A percentile compares a stretch with the other conserved stretches of the same genome.
Conservation (phyloP, 2,888 invertebrate species). For the Sicus ferrugineus region DNA sequence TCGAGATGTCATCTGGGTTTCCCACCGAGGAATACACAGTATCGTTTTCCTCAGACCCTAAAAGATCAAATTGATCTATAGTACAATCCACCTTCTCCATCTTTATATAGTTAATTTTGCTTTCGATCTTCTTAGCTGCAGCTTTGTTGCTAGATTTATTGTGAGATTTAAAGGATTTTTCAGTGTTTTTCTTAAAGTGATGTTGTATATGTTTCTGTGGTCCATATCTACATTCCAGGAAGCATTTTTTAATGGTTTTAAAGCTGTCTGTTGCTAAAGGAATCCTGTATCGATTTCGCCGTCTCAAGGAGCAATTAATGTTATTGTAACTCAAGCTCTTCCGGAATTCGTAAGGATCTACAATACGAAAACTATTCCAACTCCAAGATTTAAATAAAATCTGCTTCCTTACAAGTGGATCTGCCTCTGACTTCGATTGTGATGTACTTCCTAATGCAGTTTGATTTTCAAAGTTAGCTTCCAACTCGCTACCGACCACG, state of each 20-base stretch:
- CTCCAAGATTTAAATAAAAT: too few species aligned
- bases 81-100: not conserved
- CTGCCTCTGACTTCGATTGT: not conserved
- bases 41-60: too few species aligned
- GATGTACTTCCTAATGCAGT: too few species aligned
- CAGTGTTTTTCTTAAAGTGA: slow-evolving; percentile 59
- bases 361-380: too few species aligned
- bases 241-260: slow-evolving; percentile 45
- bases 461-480: too few species aligned
- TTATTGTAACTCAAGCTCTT: slow-evolving; percentile 54
- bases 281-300: slow-evolving; percentile 43
- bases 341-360: slow-evolving; percentile 13
- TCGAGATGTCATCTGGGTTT: too few species aligned
- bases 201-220: slow-evolving; percentile 47
- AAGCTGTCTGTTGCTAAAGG: slow-evolving; percentile 61
- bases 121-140: slow-evolving; percentile 55
- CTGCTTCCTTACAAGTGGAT: too few species aligned
- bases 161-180: slow-evolving; percentile 46
- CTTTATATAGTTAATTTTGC: slow-evolving; percentile 53
- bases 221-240: slow-evolving; percentile 31
- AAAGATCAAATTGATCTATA: too few species aligned
- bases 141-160: slow-evolving; percentile 46
- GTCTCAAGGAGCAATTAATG: slow-evolving; percentile 40
- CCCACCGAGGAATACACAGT: too few species aligned
- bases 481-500: not conserved